Conservation (phyloP, 2,888 invertebrate genomes). For the Macroteleia sp. region DNA sequence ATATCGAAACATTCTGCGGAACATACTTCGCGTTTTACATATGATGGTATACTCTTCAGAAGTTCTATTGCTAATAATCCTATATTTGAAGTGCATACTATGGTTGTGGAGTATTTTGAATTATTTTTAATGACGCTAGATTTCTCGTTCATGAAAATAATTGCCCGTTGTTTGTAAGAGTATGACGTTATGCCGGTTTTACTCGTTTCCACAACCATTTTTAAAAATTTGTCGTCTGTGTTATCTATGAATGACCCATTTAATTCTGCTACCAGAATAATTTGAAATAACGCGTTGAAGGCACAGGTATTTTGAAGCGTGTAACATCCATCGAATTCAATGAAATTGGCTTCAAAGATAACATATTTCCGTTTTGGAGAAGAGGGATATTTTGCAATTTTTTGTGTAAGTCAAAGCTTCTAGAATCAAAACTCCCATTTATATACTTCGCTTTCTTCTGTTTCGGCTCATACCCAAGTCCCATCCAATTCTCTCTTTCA, state of each 20-base stretch:
- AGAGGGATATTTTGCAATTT: conserved; percentile 8
- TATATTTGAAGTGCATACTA: not conserved
- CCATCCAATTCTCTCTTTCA: conserved; percentile 10
- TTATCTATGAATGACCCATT: not conserved
- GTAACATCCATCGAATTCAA: not conserved
- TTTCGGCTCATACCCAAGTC: not conserved
- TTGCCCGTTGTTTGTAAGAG: not conserved
- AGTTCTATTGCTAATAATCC: not conserved
- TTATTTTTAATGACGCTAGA: not conserved
- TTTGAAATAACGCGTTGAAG: conserved; percentile 11
- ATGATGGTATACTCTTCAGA: not conserved
- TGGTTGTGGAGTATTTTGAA: not conserved
- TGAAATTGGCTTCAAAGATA: not conserved
- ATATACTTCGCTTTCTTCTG: not conserved
- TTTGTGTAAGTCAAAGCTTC: not conserved
- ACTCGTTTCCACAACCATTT: not conserved
- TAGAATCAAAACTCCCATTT: not conserved
- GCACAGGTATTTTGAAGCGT: conserved; percentile 7
- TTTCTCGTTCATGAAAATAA: not conserved
- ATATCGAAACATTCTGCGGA: not conserved
- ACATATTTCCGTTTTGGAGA: not conserved
- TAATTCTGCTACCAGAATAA: conserved; percentile 6
- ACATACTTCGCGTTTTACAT: not conserved
- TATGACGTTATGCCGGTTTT: not conserved
- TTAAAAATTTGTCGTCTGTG: not conserved